Conservation (phyloP, 2,888 invertebrate species). For the Mesodorylaimus sp. region DNA sequence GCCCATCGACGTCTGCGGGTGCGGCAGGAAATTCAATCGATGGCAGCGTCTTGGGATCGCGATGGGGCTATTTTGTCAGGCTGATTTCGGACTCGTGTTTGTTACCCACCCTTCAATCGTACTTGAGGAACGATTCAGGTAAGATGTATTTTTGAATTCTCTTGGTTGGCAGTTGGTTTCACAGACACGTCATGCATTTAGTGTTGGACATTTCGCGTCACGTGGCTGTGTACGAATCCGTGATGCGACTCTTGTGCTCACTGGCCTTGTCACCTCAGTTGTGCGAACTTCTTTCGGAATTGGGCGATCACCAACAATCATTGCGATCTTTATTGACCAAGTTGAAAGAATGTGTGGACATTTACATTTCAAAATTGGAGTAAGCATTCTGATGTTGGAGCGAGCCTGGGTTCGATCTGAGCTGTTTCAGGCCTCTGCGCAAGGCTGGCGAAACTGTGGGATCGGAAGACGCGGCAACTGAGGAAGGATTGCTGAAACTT, state of each 20-base stretch:
- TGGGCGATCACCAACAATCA: slow-evolving; percentile 36
- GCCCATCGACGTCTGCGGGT: no score
- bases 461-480: slow-evolving; percentile 8
- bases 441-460: slow-evolving; percentile 7
- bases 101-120: slow-evolving; percentile 67
- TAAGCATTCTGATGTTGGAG: slow-evolving; percentile 33
- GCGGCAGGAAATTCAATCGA: no score
- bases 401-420: not conserved
- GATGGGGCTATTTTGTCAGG: slow-evolving; percentile 56
- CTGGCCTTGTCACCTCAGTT: slow-evolving; percentile 45
- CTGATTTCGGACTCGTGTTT: slow-evolving; percentile 62
- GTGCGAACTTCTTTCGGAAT: slow-evolving; percentile 41
- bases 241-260: slow-evolving; percentile 59
- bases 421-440: not conserved
- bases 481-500: slow-evolving; percentile 11
- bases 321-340: slow-evolving; percentile 58
- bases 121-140: slow-evolving; percentile 76
- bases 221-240: slow-evolving; percentile 71
- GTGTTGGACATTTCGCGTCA: slow-evolving; percentile 91
- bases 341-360: slow-evolving; percentile 78
- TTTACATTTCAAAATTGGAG: slow-evolving; percentile 66
- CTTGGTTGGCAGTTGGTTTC: not conserved
- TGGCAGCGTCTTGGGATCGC: no score
- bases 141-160: slow-evolving; percentile 12
- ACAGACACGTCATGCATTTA: slow-evolving; percentile 6